Percentiles rank a stretch among this genome's conserved stretches.
These are phyloP conservation scores for Athalia rosae DNA, from an alignment of 2,888 invertebrate species.

Conservation along the genomic window DNA sequence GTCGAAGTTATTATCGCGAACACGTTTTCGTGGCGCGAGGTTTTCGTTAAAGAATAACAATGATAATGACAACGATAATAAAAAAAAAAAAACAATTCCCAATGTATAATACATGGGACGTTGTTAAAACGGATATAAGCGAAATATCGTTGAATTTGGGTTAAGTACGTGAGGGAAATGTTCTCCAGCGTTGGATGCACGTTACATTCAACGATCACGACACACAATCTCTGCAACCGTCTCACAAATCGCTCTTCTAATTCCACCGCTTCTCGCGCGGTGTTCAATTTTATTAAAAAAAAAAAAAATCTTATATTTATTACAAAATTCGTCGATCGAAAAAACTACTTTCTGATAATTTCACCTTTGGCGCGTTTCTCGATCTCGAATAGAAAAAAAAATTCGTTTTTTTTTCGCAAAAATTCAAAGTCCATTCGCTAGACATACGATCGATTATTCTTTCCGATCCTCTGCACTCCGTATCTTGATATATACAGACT, in stretches of 20 bases:
- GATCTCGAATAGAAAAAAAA: too few species aligned
- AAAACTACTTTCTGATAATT: too few species aligned
- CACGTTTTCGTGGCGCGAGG: too few species aligned
- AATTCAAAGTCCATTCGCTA: too few species aligned
- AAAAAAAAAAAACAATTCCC: neutral
- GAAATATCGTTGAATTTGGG: conserved; percentile 31
- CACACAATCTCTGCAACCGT: conserved; percentile 1
- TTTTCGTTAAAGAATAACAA: neutral
- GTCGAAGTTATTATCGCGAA: neutral
- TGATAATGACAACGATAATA: neutral
- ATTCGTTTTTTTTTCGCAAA: too few species aligned
- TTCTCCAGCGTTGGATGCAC: neutral
- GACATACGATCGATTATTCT: too few species aligned
- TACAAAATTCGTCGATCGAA: too few species aligned
- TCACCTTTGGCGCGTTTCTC: too few species aligned
- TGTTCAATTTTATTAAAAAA: too few species aligned
- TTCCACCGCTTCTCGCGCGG: neutral
- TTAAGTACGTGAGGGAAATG: conserved; percentile 43
- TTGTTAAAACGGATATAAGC: conserved; percentile 4
- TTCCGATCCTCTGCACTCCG: too few species aligned
- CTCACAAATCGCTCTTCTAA: neutral
- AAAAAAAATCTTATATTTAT: too few species aligned
- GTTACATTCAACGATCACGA: conserved; percentile 1
- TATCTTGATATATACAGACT: too few species aligned
- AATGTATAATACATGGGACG: neutral